Conservation (phyloP, 2,797 vertebrate genomes). For the Holocentrus rufus region DNA sequence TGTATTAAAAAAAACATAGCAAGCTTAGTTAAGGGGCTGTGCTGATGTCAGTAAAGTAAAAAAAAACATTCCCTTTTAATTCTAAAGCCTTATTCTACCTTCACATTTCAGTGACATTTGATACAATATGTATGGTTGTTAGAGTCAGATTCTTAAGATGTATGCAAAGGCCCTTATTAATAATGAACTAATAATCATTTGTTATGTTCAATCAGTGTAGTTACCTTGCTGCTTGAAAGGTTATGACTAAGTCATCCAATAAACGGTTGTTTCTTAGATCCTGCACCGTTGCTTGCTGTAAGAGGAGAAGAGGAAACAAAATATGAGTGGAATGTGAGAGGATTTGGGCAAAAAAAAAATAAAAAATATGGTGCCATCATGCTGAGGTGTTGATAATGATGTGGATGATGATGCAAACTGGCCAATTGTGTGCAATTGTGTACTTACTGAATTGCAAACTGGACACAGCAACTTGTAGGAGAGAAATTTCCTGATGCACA, state of each 20-base stretch:
- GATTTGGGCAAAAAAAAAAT: background rate
- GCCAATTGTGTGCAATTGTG: conserved; percentile 11
- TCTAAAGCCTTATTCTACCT: too few relatives aligned
- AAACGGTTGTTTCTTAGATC: conserved; percentile 92
- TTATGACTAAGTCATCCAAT: conserved; percentile 90
- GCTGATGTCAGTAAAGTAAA: too few relatives aligned
- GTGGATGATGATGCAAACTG: background rate
- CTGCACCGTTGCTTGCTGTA: conserved; percentile 86
- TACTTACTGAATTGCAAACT: conserved; percentile 91
- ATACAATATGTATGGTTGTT: too few relatives aligned
- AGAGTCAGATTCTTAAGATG: background rate
- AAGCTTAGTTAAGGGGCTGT: too few relatives aligned
- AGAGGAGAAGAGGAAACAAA: conserved; percentile 23
- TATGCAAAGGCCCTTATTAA: background rate
- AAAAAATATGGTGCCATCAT: background rate
- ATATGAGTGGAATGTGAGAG: background rate
- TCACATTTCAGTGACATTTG: too few relatives aligned
- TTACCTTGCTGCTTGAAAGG: conserved; percentile 90
- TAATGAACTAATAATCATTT: background rate
- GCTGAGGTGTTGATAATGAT: background rate
- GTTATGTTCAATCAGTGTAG: background rate
- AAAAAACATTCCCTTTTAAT: too few relatives aligned
- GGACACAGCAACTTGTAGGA: conserved; percentile 94
- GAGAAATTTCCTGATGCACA: conserved; percentile 94
- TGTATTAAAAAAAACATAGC: too few relatives aligned